Evolutionary conservation across 2,888 invertebrate species (phyloP).

Genomic region (Ethmia dodecea): DNA sequence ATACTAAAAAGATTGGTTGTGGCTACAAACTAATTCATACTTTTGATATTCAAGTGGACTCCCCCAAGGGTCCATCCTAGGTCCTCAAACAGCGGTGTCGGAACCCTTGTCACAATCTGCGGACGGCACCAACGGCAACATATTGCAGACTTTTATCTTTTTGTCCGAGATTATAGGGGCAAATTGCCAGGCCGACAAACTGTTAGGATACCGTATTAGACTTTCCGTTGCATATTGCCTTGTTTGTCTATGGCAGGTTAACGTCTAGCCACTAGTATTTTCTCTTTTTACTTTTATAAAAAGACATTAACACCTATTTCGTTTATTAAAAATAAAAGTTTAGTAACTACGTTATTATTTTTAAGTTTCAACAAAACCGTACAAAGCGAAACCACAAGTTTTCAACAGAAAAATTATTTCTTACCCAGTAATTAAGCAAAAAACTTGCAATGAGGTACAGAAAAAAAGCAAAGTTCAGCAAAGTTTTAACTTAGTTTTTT

Average conservation of each 20-base stretch:
- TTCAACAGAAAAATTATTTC: too few species aligned
- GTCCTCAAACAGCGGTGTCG: slow-evolving; percentile 2
- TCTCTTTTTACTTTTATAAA: too few species aligned
- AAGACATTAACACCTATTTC: too few species aligned
- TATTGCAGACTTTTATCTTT: slow-evolving; percentile 28
- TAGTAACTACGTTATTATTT: too few species aligned
- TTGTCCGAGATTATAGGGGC: slow-evolving; percentile 25
- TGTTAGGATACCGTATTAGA: neutral
- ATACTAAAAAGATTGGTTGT: too few species aligned
- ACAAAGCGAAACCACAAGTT: too few species aligned
- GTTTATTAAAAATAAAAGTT: too few species aligned
- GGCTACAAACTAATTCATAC: neutral
- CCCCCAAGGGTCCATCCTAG: neutral
- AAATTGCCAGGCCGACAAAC: slow-evolving; percentile 20
- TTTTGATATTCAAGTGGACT: neutral
- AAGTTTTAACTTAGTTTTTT: slow-evolving; percentile 11
- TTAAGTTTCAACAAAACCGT: too few species aligned
- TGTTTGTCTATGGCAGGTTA: too few species aligned
- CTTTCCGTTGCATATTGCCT: neutral
- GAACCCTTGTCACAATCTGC: slow-evolving; percentile 27
- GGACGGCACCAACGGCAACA: slow-evolving; percentile 17
- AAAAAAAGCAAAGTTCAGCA: neutral
- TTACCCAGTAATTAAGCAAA: too few species aligned
- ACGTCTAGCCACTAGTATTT: too few species aligned
- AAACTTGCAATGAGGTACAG: too few species aligned